A percentile compares a stretch with the other conserved stretches of the same genome.
Conservation (phyloP, 2,888 invertebrate genomes). For the Agriopis aurantiaria region DNA sequence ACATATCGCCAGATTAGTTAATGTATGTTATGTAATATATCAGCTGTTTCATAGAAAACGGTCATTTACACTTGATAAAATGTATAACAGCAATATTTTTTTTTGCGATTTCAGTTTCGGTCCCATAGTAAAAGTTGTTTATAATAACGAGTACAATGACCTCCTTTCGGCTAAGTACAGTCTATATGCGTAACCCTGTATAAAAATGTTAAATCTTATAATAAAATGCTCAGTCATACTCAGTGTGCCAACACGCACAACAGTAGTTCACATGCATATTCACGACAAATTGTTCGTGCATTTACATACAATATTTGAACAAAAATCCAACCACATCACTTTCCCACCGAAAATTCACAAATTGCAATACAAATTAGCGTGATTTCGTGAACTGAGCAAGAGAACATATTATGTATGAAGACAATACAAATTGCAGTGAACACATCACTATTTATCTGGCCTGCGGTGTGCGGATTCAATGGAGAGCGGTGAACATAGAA, state of each 20-base stretch:
- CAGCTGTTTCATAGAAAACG: no score
- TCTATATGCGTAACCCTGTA: no score
- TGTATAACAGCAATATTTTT: no score
- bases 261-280: conserved; percentile 32
- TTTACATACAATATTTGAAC: conserved; percentile 20
- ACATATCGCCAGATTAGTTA: no score
- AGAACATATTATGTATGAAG: conserved; percentile 32
- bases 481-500: conserved; percentile 21
- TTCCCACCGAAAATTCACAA: conserved; percentile 33
- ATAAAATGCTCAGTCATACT: conserved; percentile 21
- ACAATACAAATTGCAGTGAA: conserved; percentile 33
- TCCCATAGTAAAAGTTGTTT: no score
- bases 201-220: not conserved
- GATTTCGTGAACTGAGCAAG: conserved; percentile 26
- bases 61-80: no score
- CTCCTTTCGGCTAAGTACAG: no score
- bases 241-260: conserved; percentile 9
- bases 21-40: no score
- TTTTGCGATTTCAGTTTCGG: no score
- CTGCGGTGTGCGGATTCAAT: conserved; percentile 8
- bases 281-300: conserved; percentile 28
- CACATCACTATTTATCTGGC: conserved; percentile 36
- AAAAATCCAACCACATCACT: conserved; percentile 35
- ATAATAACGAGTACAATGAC: no score
- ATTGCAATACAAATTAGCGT: conserved; percentile 29